A percentile compares a stretch with the other conserved stretches of the same genome.
Conservation (phyloP, 2,797 vertebrate genomes). For the Acestrorhynchus altus region DNA sequence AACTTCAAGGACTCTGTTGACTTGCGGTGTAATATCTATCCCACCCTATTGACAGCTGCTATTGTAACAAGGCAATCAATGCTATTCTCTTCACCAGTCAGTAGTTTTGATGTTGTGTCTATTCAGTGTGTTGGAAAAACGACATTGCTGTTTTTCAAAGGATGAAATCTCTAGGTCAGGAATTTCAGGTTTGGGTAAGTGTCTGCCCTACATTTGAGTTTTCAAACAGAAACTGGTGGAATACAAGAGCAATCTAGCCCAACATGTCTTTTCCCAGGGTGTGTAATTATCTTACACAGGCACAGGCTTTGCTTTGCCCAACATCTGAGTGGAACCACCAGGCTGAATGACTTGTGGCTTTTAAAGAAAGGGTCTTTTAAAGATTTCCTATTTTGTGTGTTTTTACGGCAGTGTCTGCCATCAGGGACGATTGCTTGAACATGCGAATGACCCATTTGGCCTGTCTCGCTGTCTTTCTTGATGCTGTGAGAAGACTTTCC, state of each 20-base stretch:
- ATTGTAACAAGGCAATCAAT: too few relatives aligned
- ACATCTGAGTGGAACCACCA: slow-evolving; percentile 55
- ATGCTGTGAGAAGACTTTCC: slow-evolving; percentile 20
- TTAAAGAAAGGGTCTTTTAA: slow-evolving; percentile 50
- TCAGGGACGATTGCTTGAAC: slow-evolving; percentile 62
- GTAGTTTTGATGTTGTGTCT: too few relatives aligned
- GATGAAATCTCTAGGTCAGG: neutral
- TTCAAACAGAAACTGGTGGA: slow-evolving; percentile 26
- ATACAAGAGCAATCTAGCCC: slow-evolving; percentile 58
- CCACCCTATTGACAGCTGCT: too few relatives aligned
- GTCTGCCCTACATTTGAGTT: neutral
- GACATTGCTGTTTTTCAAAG: neutral
- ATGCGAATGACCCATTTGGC: slow-evolving; percentile 47
- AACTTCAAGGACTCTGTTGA: too few relatives aligned
- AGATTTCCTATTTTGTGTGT: slow-evolving; percentile 59
- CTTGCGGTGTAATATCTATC: too few relatives aligned
- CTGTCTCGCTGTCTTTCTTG: slow-evolving; percentile 28
- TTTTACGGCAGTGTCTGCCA: neutral
- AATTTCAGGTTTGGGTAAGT: neutral
- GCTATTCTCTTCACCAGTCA: too few relatives aligned
- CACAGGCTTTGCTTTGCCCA: slow-evolving; percentile 56
- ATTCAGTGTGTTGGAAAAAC: neutral
- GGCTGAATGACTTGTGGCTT: slow-evolving; percentile 51
- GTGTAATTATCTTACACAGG: slow-evolving; percentile 69
- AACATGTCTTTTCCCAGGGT: slow-evolving; percentile 57